phyloP scores from a whole-genome alignment of 2,888 invertebrate species.

The Oscheius myriophilus region DNA sequence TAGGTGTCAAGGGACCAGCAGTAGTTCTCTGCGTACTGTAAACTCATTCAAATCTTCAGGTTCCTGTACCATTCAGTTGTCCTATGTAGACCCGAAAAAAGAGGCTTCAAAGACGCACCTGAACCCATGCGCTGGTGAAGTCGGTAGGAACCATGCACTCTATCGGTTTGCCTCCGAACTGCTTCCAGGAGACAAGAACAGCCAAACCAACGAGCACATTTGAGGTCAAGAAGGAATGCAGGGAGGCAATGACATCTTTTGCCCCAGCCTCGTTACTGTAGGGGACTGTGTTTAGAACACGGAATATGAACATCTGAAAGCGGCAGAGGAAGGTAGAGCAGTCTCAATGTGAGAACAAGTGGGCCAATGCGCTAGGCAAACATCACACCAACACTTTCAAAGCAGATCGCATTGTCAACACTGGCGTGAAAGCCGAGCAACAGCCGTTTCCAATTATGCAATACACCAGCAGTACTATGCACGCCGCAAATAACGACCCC shows the following conservation, averaged over 20 bases:
- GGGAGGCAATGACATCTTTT: constrained; percentile 62
- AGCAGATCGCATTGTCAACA: too few species aligned
- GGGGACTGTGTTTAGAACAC: constrained; percentile 66
- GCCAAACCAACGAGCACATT: constrained; percentile 67
- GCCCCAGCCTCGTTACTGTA: constrained; percentile 64
- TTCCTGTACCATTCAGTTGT: background rate
- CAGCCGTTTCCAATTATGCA: too few species aligned
- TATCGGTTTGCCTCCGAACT: constrained; percentile 67
- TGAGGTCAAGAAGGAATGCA: constrained; percentile 66
- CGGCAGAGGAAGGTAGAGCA: background rate
- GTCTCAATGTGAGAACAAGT: background rate
- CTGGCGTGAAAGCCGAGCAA: too few species aligned
- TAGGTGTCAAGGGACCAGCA: constrained; percentile 68
- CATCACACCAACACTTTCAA: constrained; percentile 14
- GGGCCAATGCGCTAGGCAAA: constrained; percentile 25
- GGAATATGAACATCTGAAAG: constrained; percentile 64
- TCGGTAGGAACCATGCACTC: constrained; percentile 65
- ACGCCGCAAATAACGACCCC: too few species aligned
- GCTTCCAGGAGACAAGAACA: constrained; percentile 66
- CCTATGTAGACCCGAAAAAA: too few species aligned
- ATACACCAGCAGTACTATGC: too few species aligned
- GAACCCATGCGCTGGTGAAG: constrained; percentile 58
- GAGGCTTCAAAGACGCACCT: constrained; percentile 22
- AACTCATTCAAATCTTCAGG: constrained; percentile 7
- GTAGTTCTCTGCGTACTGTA: constrained; percentile 64